Conservation (phyloP, 2,113 vertebrate species). For the Rissa tridactyla region DNA sequence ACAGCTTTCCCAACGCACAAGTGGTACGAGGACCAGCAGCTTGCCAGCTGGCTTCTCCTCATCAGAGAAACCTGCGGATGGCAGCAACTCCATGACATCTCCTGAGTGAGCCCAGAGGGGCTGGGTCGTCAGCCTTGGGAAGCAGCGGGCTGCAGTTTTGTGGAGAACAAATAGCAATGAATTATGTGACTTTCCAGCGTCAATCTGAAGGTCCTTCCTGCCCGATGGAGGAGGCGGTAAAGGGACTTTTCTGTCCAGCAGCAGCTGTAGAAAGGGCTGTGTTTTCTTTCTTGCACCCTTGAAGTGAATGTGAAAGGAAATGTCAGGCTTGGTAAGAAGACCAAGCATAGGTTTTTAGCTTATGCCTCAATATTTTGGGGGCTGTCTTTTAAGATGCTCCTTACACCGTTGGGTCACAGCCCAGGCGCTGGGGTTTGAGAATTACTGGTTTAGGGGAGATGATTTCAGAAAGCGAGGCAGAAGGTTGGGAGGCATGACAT, state of each 20-base stretch:
- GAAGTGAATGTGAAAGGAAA: background rate
- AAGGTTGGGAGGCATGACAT: background rate
- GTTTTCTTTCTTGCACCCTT: background rate
- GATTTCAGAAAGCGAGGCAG: background rate
- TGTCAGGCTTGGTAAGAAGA: background rate
- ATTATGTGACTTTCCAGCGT: background rate
- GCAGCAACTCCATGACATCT: background rate
- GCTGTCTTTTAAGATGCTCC: background rate
- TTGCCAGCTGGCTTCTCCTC: background rate
- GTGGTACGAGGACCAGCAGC: background rate
- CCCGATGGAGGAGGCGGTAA: background rate
- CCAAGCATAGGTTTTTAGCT: background rate
- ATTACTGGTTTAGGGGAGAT: background rate
- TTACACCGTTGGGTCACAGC: background rate
- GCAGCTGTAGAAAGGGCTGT: background rate
- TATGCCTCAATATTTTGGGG: background rate
- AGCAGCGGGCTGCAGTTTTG: background rate
- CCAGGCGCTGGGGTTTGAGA: background rate
- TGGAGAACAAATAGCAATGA: background rate
- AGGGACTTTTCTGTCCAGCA: background rate
- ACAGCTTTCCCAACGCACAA: background rate
- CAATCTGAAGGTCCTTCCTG: background rate
- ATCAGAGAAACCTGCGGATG: background rate
- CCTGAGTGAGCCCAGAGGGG: background rate
- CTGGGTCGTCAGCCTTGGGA: background rate